These are phyloP conservation scores for Variabilichromis moorii DNA, from an alignment of 2,113 vertebrate species.

Conservation along the genomic window DNA sequence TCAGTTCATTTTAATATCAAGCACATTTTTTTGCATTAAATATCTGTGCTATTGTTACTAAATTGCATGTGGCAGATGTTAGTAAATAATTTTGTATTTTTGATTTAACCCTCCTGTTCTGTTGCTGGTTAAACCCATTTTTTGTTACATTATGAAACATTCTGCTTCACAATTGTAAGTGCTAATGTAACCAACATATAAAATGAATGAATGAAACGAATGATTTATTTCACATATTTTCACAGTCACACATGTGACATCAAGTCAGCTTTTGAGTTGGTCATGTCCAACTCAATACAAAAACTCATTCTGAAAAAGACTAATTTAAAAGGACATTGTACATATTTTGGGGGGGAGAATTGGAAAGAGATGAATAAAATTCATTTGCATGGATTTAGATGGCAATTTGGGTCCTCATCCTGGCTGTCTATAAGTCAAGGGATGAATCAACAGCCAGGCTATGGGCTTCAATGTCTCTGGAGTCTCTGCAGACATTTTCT, in stretches of 20 bases:
- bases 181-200: neutral
- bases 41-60: neutral
- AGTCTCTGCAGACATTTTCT: neutral
- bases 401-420: neutral
- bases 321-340: neutral
- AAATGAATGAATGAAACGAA: neutral
- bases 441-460: neutral
- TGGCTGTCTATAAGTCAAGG: neutral
- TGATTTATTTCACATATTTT: neutral
- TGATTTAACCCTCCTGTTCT: neutral
- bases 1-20: neutral
- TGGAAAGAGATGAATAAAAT: neutral
- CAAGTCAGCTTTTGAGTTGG: neutral
- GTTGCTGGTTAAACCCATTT: neutral
- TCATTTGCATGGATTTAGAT: neutral
- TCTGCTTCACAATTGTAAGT: neutral
- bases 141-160: neutral
- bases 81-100: neutral
- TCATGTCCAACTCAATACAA: neutral
- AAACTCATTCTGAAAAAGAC: rapidly evolving
- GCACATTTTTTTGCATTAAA: neutral
- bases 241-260: neutral
- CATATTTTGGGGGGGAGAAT: neutral
- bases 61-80: neutral
- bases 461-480: neutral